These are phyloP conservation scores for Tricholaema leucomelas DNA, from an alignment of 2,113 vertebrate species.

Conservation along the genomic window DNA sequence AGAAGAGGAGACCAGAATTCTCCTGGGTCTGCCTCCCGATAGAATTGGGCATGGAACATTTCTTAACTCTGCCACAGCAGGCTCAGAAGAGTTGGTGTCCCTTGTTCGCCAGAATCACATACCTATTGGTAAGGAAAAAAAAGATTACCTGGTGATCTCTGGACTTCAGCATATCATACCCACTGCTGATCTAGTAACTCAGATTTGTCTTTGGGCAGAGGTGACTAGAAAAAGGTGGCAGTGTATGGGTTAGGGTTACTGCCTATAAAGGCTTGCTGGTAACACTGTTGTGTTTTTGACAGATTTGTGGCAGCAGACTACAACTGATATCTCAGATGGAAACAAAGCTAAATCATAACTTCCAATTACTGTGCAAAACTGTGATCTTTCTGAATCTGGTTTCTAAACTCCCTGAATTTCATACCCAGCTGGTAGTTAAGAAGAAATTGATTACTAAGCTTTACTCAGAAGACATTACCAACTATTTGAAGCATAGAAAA, in stretches of 20 bases:
- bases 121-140: constrained; percentile 84
- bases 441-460: not conserved
- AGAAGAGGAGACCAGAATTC: constrained; percentile 85
- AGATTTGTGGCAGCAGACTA: not conserved
- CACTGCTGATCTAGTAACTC: not conserved
- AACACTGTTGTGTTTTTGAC: not conserved
- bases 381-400: not conserved
- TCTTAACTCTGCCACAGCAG: constrained; percentile 78
- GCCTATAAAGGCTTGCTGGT: not conserved
- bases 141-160: not conserved
- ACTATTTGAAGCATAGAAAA: not conserved
- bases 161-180: not conserved
- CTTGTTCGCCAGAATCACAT: constrained; percentile 83
- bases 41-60: constrained; percentile 97
- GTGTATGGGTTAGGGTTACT: not conserved
- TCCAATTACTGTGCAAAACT: not conserved
- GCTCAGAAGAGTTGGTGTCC: constrained; percentile 83
- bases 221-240: not conserved
- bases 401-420: not conserved
- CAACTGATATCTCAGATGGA: not conserved
- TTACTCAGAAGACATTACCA: not conserved
- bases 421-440: not conserved
- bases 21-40: constrained; percentile 84
- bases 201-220: not conserved
- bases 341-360: not conserved